Evolutionary conservation across 2,113 vertebrate genomes (phyloP).

Genomic region (Oenanthe melanoleuca): DNA sequence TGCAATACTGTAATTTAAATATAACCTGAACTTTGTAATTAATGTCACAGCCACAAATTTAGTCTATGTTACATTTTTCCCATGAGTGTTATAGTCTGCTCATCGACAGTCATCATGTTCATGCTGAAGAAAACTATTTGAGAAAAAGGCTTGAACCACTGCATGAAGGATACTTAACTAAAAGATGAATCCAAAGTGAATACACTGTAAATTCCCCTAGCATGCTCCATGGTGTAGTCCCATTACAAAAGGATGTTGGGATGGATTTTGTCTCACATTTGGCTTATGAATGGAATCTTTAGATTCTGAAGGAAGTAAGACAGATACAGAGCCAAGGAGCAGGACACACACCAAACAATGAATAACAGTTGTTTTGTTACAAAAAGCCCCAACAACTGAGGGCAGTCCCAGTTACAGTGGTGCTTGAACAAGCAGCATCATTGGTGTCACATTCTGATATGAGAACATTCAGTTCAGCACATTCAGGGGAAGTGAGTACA

Average conservation of each 20-base stretch:
- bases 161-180: background rate
- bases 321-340: background rate
- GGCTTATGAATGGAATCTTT: background rate
- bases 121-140: background rate
- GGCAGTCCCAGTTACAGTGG: background rate
- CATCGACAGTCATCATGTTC: accelerated
- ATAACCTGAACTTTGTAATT: background rate
- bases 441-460: background rate
- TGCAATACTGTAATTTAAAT: background rate
- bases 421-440: background rate
- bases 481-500: background rate
- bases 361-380: background rate
- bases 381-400: background rate
- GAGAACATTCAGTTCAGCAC: background rate
- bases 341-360: background rate
- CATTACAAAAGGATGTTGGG: background rate
- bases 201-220: background rate
- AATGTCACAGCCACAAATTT: background rate
- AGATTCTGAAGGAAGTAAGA: background rate
- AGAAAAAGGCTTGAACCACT: background rate
- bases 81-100: background rate
- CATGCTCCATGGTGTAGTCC: background rate
- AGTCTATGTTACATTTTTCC: background rate
- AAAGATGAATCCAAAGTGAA: background rate
- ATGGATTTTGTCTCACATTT: background rate